These are phyloP conservation scores for Melitaea cinxia DNA, from an alignment of 1,140 invertebrate species.

Conservation along the genomic window DNA sequence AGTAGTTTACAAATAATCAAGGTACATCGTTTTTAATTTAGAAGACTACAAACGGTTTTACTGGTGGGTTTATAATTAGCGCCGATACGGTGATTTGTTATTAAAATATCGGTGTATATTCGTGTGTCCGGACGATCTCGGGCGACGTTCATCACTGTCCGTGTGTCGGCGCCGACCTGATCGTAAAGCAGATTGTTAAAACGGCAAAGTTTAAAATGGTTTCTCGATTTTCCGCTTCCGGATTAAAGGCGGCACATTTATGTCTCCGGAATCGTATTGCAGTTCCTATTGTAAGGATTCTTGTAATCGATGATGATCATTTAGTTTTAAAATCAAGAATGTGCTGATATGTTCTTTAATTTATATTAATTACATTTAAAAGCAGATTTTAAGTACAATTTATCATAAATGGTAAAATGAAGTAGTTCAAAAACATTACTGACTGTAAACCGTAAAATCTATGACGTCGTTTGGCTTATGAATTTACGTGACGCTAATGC, in stretches of 20 bases:
- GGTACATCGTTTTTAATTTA: background rate
- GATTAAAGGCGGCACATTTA: constrained; percentile 12
- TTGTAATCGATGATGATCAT: background rate
- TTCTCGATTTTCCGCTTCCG: constrained; percentile 30
- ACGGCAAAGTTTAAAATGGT: constrained; percentile 33
- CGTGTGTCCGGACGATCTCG: constrained; percentile 38
- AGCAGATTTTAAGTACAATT: background rate
- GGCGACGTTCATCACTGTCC: constrained; percentile 43
- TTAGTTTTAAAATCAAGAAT: background rate
- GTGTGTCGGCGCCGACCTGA: constrained; percentile 35
- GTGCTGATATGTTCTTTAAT: no score
- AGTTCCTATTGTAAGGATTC: background rate
- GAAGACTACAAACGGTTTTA: background rate
- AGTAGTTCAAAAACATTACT: no score
- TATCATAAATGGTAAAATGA: no score
- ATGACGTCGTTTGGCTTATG: background rate
- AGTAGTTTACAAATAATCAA: no score
- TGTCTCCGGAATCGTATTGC: constrained; percentile 15
- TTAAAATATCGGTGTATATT: constrained; percentile 27
- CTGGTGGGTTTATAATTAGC: constrained; percentile 7
- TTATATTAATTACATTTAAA: background rate
- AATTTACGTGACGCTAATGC: background rate
- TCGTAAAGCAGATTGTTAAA: constrained; percentile 40
- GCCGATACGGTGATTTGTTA: constrained; percentile 11
- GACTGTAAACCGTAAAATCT: background rate